A percentile compares a stretch with the other conserved stretches of the same genome.
These are phyloP conservation scores for Oikopleura albicans DNA, from an alignment of 23 tunicate genomes.

Conservation along the genomic window DNA sequence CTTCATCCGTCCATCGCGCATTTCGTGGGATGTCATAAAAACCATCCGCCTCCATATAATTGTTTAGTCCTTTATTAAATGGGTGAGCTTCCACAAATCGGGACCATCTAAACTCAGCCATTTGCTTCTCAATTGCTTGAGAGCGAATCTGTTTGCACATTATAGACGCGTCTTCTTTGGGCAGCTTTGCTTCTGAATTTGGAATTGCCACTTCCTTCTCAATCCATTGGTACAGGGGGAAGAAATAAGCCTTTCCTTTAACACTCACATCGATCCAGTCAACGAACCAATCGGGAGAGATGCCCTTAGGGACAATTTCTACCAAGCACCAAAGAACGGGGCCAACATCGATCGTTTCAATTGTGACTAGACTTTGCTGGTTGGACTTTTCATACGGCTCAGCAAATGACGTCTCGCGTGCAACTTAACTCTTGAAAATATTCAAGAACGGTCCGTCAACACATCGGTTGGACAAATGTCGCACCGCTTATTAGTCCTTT, in stretches of 20 bases:
- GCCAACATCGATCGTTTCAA: slow-evolving; percentile 67
- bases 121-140: slow-evolving; percentile 24
- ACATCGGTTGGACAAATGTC: too few species aligned
- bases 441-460: too few species aligned
- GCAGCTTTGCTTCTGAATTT: slow-evolving; percentile 52
- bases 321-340: slow-evolving; percentile 25
- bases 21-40: neutral
- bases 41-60: neutral
- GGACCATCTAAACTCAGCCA: slow-evolving; percentile 31
- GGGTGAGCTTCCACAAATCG: neutral
- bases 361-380: too few species aligned
- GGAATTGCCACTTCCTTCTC: slow-evolving; percentile 24
- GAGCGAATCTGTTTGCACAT: slow-evolving; percentile 29
- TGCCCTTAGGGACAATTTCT: slow-evolving; percentile 18
- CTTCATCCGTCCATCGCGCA: neutral
- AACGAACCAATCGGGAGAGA: slow-evolving; percentile 74
- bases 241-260: slow-evolving; percentile 18
- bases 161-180: slow-evolving; percentile 45
- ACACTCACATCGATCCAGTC: slow-evolving; percentile 22
- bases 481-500: too few species aligned
- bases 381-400: too few species aligned
- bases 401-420: too few species aligned
- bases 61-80: neutral
- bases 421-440: too few species aligned
- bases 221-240: slow-evolving; percentile 53